phyloP scores from a whole-genome alignment of 2,797 vertebrate genomes.

The Gymnothorax reevesii region DNA sequence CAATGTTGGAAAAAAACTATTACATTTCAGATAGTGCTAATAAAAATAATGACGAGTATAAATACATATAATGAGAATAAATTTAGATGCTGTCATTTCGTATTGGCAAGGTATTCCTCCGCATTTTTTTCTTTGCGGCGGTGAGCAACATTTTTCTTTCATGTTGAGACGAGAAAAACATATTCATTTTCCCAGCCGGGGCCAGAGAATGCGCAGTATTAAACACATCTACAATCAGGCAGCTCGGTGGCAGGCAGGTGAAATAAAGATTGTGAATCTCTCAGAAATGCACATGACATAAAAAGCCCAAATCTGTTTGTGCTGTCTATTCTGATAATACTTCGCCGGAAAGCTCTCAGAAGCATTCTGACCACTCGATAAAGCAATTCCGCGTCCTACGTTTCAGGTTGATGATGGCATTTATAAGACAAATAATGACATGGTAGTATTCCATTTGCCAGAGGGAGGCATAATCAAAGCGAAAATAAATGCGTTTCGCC shows the following conservation, averaged over 20 bases:
- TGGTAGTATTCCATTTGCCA: neutral
- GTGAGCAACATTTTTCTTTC: conserved; percentile 15
- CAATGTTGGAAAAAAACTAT: neutral
- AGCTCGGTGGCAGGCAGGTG: neutral
- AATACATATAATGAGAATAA: neutral
- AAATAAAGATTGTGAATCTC: conserved; percentile 16
- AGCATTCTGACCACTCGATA: neutral
- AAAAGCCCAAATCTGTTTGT: neutral
- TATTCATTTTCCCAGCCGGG: conserved; percentile 6
- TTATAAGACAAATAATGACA: neutral
- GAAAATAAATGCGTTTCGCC: neutral
- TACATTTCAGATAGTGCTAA: neutral
- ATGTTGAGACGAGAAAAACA: conserved; percentile 9
- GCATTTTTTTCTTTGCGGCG: neutral
- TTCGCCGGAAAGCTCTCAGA: neutral
- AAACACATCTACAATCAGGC: conserved; percentile 13
- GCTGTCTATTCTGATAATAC: neutral
- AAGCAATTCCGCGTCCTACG: neutral
- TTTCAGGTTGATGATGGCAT: neutral
- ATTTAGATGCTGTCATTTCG: neutral
- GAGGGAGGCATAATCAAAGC: neutral
- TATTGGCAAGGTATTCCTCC: too few relatives aligned
- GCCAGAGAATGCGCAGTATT: neutral
- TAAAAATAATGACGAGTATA: too few relatives aligned
- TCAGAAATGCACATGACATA: neutral